Evolutionary conservation across 35 echinoderm and acorn worm species (phyloP).

Genomic region (Hemicentrotus pulcherrimus): DNA sequence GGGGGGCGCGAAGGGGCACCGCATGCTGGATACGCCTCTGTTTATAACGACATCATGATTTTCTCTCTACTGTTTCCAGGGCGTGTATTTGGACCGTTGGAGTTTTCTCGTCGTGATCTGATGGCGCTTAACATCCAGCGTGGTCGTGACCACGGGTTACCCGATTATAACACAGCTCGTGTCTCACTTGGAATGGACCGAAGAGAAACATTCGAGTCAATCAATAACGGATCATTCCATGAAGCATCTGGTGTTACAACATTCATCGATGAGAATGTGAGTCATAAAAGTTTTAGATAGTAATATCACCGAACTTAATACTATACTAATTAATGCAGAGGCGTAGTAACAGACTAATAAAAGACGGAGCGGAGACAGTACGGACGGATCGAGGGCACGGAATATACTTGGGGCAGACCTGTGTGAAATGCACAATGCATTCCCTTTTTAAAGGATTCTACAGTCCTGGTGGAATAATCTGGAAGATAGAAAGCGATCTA

Average conservation of each 20-base stretch:
- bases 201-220: slow-evolving; percentile 53
- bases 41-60: neutral
- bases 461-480: too few species aligned
- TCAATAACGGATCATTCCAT: neutral
- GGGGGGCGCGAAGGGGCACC: too few species aligned
- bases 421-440: too few species aligned
- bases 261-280: neutral
- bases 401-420: too few species aligned
- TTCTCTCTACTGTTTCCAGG: slow-evolving; percentile 61
- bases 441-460: too few species aligned
- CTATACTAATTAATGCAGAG: too few species aligned
- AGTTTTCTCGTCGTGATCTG: slow-evolving; percentile 94
- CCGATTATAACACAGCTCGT: slow-evolving; percentile 93
- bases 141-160: slow-evolving; percentile 93
- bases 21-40: too few species aligned
- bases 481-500: too few species aligned
- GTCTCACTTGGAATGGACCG: slow-evolving; percentile 64
- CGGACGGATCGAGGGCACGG: too few species aligned
- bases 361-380: too few species aligned
- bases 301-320: too few species aligned
- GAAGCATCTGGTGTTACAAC: neutral
- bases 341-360: too few species aligned
- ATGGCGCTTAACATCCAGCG: slow-evolving; percentile 96
- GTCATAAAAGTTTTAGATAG: neutral
- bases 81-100: slow-evolving; percentile 90